Conservation (phyloP, 1,140 invertebrate species). For the Ridgeia piscesae region DNA sequence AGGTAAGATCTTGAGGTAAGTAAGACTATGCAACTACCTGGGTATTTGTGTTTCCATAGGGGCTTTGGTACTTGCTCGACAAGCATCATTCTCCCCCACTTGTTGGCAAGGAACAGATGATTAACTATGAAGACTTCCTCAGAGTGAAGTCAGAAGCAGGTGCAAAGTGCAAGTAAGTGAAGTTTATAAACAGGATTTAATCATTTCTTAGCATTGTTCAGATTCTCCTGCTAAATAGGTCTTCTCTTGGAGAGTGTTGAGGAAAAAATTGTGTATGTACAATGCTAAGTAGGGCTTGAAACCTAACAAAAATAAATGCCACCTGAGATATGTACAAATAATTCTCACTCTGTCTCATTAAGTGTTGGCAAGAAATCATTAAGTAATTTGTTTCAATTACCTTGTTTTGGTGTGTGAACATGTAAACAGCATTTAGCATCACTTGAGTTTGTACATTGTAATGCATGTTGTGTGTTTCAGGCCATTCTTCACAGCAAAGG, state of each 20-base stretch:
- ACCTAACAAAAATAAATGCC: no score
- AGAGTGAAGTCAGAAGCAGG: slow-evolving; percentile 71
- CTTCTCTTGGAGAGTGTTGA: neutral
- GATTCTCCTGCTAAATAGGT: neutral
- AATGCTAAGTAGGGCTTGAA: no score
- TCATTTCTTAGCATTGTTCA: neutral
- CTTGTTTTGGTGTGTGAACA: no score
- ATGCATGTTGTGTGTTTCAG: slow-evolving; percentile 43
- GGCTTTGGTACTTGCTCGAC: slow-evolving; percentile 80
- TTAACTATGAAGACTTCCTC: slow-evolving; percentile 82
- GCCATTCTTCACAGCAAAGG: slow-evolving; percentile 79
- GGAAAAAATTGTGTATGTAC: no score
- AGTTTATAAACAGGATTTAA: slow-evolving; percentile 10
- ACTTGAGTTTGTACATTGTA: neutral
- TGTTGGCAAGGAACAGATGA: slow-evolving; percentile 76
- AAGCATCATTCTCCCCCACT: slow-evolving; percentile 73
- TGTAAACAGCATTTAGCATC: neutral
- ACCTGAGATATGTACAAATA: no score
- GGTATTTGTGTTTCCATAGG: slow-evolving; percentile 46
- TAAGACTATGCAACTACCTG: no score
- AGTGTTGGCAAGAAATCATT: neutral
- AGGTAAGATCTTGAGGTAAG: no score
- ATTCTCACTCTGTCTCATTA: neutral
- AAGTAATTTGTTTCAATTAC: neutral
- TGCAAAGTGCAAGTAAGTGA: slow-evolving; percentile 67